phyloP scores from a whole-genome alignment of 2,113 vertebrate genomes.

The Pomatorhinus ruficollis region DNA sequence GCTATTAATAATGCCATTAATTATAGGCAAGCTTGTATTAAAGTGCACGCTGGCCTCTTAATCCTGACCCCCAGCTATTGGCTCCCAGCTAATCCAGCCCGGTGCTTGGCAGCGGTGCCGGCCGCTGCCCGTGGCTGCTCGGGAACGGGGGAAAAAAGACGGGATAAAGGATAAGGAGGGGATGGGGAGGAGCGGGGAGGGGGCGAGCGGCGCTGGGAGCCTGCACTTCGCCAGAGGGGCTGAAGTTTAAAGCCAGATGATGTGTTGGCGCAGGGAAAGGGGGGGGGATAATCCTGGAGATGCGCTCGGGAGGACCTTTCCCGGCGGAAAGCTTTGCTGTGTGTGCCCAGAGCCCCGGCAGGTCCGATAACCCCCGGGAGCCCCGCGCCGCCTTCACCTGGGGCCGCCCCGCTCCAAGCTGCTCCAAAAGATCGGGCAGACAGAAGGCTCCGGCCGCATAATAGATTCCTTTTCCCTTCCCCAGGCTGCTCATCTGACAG shows the following conservation, averaged over 20 bases:
- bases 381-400: constrained; percentile 79
- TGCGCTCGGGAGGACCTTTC: constrained; percentile 74
- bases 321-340: constrained; percentile 82
- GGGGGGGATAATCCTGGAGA: constrained; percentile 82
- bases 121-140: constrained; percentile 78
- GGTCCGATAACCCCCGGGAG: constrained; percentile 88
- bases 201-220: constrained; percentile 63
- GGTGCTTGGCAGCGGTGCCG: constrained; percentile 86
- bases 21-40: constrained; percentile 96
- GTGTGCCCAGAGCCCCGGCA: constrained; percentile 84
- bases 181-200: constrained; percentile 6
- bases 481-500: constrained; percentile 55
- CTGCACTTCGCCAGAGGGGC: constrained; percentile 81
- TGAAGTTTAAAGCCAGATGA: constrained; percentile 91
- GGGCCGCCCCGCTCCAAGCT: constrained; percentile 77
- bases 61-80: constrained; percentile 99
- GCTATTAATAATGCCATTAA: constrained; percentile 99
- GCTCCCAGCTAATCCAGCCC: constrained; percentile 95
- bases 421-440: constrained; percentile 71
- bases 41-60: constrained; percentile 92
- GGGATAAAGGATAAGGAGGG: constrained; percentile 72
- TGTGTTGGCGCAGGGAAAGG: constrained; percentile 74
- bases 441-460: constrained; percentile 61
- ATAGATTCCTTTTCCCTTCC: constrained; percentile 68
- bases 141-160: constrained; percentile 67